Evolutionary conservation across 2,797 vertebrate species (phyloP).

Genomic region (Chelonia mydas): DNA sequence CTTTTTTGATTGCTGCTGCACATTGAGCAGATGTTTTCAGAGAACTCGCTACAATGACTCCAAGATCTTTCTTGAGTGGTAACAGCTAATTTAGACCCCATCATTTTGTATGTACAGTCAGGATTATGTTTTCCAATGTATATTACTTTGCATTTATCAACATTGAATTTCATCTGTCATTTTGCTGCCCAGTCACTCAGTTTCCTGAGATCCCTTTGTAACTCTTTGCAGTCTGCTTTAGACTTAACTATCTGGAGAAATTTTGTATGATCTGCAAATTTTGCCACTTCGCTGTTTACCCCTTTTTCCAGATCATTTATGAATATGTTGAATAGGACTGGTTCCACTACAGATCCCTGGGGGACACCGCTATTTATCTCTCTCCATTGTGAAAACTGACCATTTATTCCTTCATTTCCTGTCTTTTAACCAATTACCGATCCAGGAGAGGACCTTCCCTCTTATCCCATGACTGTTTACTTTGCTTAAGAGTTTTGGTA

Average conservation of each 20-base stretch:
- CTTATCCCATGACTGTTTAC: not conserved
- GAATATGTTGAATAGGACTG: not conserved
- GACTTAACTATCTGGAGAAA: not conserved
- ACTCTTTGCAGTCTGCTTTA: not conserved
- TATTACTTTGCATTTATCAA: not conserved
- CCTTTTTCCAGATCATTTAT: not conserved
- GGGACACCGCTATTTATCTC: not conserved
- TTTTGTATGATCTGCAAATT: not conserved
- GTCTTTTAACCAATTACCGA: not conserved
- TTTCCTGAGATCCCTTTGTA: not conserved
- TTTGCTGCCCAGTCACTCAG: not conserved
- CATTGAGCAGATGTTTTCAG: not conserved
- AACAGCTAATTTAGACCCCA: not conserved
- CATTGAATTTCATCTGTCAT: not conserved
- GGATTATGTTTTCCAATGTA: not conserved
- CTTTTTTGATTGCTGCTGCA: not conserved
- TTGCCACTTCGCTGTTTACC: not conserved
- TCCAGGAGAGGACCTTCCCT: not conserved
- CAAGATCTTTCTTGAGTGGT: not conserved
- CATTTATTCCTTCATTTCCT: not conserved
- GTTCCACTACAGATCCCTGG: not conserved
- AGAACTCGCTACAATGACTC: not conserved
- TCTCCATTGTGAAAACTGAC: not conserved
- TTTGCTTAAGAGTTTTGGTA: not conserved
- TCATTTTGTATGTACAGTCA: not conserved